A percentile compares a stretch with the other conserved stretches of the same genome.
phyloP scores from a whole-genome alignment of 2,797 vertebrate genomes.

The Limosa lapponica region DNA sequence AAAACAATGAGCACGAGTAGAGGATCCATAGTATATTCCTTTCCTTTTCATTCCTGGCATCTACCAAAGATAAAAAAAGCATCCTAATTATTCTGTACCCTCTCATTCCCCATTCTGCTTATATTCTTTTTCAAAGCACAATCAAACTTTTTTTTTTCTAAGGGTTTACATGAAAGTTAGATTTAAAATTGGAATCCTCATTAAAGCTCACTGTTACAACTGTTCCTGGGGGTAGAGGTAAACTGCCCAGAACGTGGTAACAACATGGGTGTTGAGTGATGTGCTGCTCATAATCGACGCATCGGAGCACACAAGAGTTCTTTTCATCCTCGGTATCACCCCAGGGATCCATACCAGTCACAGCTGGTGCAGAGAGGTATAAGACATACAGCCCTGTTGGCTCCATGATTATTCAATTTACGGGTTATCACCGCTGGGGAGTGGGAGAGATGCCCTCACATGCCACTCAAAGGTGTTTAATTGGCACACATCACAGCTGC shows the following conservation, averaged over 20 bases:
- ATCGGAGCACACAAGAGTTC: constrained; percentile 51
- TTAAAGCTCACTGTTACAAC: constrained; percentile 61
- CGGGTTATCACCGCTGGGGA: not conserved
- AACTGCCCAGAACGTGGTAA: constrained; percentile 68
- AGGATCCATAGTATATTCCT: not conserved
- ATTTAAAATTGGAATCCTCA: constrained; percentile 72
- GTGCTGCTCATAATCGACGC: constrained; percentile 43
- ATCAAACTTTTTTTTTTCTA: not conserved
- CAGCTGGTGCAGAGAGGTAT: not conserved
- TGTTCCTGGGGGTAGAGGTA: constrained; percentile 40
- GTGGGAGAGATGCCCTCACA: not conserved
- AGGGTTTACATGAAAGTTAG: constrained; percentile 61
- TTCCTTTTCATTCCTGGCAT: not conserved
- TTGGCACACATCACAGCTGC: not conserved
- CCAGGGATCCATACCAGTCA: not conserved
- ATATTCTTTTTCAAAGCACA: constrained; percentile 10
- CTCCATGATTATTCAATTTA: not conserved
- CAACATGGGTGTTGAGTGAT: constrained; percentile 64
- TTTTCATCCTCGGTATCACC: not conserved
- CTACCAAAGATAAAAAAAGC: not conserved
- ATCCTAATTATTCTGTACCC: not conserved
- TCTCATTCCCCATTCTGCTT: not conserved
- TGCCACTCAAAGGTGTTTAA: not conserved
- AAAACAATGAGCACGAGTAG: not conserved
- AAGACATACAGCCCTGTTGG: not conserved